Conservation (phyloP, 2,113 vertebrate genomes). For the Ascaphus truei region DNA sequence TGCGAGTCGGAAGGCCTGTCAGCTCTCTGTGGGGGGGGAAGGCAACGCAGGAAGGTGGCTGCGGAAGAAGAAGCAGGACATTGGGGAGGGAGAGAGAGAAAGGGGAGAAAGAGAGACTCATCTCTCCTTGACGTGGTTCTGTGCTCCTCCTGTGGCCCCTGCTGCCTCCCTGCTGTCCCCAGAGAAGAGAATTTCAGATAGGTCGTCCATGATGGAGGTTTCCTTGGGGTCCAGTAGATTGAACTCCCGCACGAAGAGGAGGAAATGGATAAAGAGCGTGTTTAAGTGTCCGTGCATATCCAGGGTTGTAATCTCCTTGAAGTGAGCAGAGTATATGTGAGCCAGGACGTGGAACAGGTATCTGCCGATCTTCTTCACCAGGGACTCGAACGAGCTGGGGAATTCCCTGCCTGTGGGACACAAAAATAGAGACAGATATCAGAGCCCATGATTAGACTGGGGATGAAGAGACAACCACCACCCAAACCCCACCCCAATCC, state of each 20-base stretch:
- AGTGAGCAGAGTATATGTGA: conserved; percentile 97
- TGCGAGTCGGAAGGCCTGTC: conserved; percentile 23
- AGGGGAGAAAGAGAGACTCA: conserved; percentile 62
- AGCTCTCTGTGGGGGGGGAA: conserved; percentile 49
- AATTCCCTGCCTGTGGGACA: conserved; percentile 88
- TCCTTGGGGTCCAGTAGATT: conserved; percentile 97
- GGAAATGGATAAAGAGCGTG: conserved; percentile 94
- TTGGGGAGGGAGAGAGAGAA: conserved; percentile 37
- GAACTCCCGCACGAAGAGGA: conserved; percentile 96
- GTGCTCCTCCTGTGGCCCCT: conserved; percentile 69
- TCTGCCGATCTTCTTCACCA: conserved; percentile 97
- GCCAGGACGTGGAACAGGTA: conserved; percentile 95
- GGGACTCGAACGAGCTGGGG: conserved; percentile 90
- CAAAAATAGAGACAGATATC: neutral
- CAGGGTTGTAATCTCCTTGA: conserved; percentile 92
- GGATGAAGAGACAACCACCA: no score
- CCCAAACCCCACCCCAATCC: no score
- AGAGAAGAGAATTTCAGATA: conserved; percentile 90
- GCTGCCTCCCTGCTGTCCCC: conserved; percentile 46
- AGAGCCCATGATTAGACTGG: no score
- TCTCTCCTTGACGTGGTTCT: conserved; percentile 97
- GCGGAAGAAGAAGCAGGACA: conserved; percentile 42
- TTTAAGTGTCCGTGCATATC: conserved; percentile 98
- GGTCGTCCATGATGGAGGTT: conserved; percentile 95
- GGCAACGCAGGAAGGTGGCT: conserved; percentile 51